A percentile compares a stretch with the other conserved stretches of the same genome.
These are phyloP conservation scores for Lasiurus borealis DNA, from an alignment of 2,113 vertebrate genomes.

Conservation along the genomic window DNA sequence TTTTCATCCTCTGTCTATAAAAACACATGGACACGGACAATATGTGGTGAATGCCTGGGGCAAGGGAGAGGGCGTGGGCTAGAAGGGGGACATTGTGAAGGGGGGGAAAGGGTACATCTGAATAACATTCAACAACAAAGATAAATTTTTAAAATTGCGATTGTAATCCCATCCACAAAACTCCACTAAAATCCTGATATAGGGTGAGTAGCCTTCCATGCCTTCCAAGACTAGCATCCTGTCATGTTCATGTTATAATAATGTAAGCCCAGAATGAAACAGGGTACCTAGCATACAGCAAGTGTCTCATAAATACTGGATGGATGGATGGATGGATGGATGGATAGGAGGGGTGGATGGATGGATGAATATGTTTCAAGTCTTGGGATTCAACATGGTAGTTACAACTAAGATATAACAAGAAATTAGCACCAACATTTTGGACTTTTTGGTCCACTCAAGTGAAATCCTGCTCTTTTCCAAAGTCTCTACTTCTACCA, in stretches of 20 bases:
- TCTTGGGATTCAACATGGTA: background rate
- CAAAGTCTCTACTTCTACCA: background rate
- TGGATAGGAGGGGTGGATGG: too few species aligned
- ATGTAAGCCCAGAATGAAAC: background rate
- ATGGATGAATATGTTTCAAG: background rate
- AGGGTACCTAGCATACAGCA: background rate
- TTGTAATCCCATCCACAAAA: background rate
- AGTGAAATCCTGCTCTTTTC: background rate
- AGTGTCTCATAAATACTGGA: background rate
- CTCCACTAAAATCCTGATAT: background rate
- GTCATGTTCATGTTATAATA: background rate
- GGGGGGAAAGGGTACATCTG: too few species aligned
- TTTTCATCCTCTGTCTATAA: background rate
- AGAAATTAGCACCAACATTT: background rate
- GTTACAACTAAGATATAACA: background rate
- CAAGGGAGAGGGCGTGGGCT: too few species aligned
- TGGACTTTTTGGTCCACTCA: background rate
- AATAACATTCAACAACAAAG: too few species aligned
- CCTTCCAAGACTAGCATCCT: background rate
- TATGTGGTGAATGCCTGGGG: too few species aligned
- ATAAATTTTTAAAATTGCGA: background rate
- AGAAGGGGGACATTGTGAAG: too few species aligned
- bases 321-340: too few species aligned
- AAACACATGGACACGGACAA: background rate
- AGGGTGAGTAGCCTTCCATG: background rate